Percentiles rank a stretch among this genome's conserved stretches.
phyloP scores from a whole-genome alignment of 2,113 vertebrate species.

The Proteles cristata region DNA sequence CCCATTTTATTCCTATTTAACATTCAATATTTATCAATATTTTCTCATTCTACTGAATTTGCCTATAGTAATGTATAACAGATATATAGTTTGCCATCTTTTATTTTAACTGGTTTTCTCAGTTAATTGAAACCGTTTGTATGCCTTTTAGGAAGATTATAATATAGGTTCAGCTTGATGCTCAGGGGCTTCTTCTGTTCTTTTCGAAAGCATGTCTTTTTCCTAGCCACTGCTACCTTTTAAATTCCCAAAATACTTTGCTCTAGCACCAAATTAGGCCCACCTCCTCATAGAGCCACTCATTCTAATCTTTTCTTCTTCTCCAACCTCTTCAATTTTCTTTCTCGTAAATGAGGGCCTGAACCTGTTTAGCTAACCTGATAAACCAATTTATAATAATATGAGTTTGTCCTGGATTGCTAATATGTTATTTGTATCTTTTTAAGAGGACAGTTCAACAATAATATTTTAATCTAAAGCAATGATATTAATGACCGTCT shows the following conservation, averaged over 20 bases:
- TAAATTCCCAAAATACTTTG: not conserved
- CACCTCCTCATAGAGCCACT: not conserved
- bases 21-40: conserved; percentile 3
- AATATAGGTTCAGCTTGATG: not conserved
- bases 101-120: conserved; percentile 28
- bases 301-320: conserved; percentile 9
- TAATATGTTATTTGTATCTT: not conserved
- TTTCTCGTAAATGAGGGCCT: not conserved
- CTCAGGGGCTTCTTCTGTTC: not conserved
- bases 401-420: not conserved
- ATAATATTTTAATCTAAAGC: conserved; percentile 36
- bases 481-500: not conserved
- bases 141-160: not conserved
- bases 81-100: not conserved
- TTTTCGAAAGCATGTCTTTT: not conserved
- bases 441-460: not conserved
- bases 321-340: not conserved
- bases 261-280: not conserved
- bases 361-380: not conserved
- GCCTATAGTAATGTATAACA: not conserved
- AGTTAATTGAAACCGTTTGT: conserved; percentile 8
- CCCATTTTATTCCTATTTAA: conserved; percentile 31
- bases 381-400: conserved; percentile 24
- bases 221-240: not conserved
- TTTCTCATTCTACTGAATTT: conserved; percentile 4